Evolutionary conservation across 2,888 invertebrate species (phyloP).

Genomic region (Rhodophaea formosa): DNA sequence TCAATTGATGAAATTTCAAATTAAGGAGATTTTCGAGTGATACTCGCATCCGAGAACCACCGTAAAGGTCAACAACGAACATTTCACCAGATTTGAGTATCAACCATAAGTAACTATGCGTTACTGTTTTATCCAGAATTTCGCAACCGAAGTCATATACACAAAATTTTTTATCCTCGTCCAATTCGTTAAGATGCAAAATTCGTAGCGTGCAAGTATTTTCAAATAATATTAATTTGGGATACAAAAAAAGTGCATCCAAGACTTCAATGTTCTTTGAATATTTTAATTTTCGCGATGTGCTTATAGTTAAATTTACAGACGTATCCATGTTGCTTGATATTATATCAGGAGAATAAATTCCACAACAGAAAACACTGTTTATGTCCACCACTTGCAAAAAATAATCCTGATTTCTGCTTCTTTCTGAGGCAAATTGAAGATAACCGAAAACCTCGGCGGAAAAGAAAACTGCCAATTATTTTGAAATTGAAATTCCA

Average conservation of each 20-base stretch:
- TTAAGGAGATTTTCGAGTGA: constrained; percentile 40
- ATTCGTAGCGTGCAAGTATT: constrained; percentile 37
- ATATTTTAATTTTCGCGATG: constrained; percentile 29
- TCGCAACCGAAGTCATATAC: constrained; percentile 42
- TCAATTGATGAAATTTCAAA: constrained; percentile 49
- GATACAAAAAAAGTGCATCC: constrained; percentile 50
- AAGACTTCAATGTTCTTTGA: constrained; percentile 29
- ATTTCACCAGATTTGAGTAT: constrained; percentile 54
- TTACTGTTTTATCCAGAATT: constrained; percentile 45
- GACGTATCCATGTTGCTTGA: not conserved
- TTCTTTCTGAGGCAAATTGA: too few species aligned
- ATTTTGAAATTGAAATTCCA: too few species aligned
- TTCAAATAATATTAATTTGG: constrained; percentile 55
- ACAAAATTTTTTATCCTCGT: constrained; percentile 20
- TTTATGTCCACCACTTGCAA: not conserved
- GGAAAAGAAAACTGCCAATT: too few species aligned
- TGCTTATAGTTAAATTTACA: not conserved
- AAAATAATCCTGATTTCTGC: too few species aligned
- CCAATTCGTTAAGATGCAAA: constrained; percentile 38
- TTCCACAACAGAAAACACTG: not conserved
- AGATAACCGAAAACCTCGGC: too few species aligned
- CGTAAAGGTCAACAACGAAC: constrained; percentile 44
- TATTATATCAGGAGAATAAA: not conserved
- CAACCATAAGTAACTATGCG: constrained; percentile 57
- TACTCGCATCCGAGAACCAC: constrained; percentile 42